Percentiles rank a stretch among this genome's conserved stretches.
These are phyloP conservation scores for Euspilapteryx auroguttella DNA, from an alignment of 2,888 invertebrate species.

Conservation along the genomic window DNA sequence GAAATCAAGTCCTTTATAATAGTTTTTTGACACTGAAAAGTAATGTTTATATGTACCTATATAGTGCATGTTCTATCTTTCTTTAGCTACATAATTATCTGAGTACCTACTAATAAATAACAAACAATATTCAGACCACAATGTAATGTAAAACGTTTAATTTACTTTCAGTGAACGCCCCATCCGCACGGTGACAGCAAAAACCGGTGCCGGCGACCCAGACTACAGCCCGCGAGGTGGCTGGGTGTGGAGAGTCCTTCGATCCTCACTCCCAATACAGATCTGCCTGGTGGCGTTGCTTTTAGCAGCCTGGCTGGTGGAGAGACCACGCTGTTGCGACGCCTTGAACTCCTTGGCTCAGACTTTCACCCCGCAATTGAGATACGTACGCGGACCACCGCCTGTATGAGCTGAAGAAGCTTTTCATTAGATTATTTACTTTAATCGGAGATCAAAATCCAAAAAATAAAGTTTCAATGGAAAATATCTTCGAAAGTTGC, in stretches of 20 bases:
- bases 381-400: slow-evolving; percentile 81
- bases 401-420: slow-evolving; percentile 75
- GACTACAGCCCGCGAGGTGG: slow-evolving; percentile 55
- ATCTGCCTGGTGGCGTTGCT: slow-evolving; percentile 73
- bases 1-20: too few relatives aligned
- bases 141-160: slow-evolving; percentile 1
- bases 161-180: slow-evolving; percentile 20
- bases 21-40: too few relatives aligned
- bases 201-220: slow-evolving; percentile 60
- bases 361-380: slow-evolving; percentile 77
- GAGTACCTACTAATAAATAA: too few relatives aligned
- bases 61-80: too few relatives aligned
- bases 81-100: too few relatives aligned
- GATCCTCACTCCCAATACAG: slow-evolving; percentile 78
- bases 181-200: slow-evolving; percentile 32
- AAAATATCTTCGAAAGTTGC: too few relatives aligned
- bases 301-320: slow-evolving; percentile 74
- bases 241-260: slow-evolving; percentile 75
- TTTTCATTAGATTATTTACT: too few relatives aligned
- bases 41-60: too few relatives aligned
- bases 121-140: too few relatives aligned
- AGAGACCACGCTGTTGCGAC: slow-evolving; percentile 78
- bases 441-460: too few relatives aligned
- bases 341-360: slow-evolving; percentile 75
- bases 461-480: too few relatives aligned